phyloP scores from a whole-genome alignment of 2,888 invertebrate genomes.

The Dichetophora obliterata region DNA sequence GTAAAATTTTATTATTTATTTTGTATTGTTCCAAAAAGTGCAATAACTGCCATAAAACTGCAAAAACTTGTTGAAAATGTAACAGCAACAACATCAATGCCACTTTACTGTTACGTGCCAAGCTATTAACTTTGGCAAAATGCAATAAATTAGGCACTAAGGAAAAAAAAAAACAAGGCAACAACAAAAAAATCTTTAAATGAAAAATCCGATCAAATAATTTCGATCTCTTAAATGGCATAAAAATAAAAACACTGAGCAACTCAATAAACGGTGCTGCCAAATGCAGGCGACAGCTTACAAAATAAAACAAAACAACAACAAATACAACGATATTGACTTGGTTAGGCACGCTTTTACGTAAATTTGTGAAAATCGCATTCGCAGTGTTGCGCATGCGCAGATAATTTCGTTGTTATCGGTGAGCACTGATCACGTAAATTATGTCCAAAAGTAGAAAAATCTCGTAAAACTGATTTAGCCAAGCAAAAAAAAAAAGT shows the following conservation, averaged over 20 bases:
- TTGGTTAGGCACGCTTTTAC: conserved; percentile 30
- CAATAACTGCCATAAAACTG: background rate
- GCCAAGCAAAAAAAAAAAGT: background rate
- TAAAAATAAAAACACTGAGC: conserved; percentile 12
- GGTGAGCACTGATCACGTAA: conserved; percentile 18
- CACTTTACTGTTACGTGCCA: background rate
- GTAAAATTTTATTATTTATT: too few species aligned
- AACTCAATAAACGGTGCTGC: conserved; percentile 9
- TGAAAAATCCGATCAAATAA: conserved; percentile 1
- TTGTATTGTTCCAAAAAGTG: background rate
- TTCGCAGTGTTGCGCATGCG: conserved; percentile 18
- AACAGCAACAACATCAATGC: background rate
- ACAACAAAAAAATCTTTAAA: background rate
- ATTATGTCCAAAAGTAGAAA: conserved; percentile 19
- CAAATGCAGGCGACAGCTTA: conserved; percentile 10
- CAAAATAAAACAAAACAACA: conserved; percentile 43
- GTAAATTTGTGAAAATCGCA: conserved; percentile 4
- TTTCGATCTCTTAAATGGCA: conserved; percentile 7
- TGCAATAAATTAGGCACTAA: conserved; percentile 11
- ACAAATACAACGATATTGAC: conserved; percentile 31
- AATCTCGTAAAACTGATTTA: conserved; percentile 14
- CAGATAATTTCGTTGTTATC: conserved; percentile 18
- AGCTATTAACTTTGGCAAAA: conserved; percentile 8
- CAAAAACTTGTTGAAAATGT: background rate
- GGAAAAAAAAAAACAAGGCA: conserved; percentile 14